Base-by-base conservation (phyloP, 1,140 invertebrate species). In the Vollenhovia emeryi region DNA sequence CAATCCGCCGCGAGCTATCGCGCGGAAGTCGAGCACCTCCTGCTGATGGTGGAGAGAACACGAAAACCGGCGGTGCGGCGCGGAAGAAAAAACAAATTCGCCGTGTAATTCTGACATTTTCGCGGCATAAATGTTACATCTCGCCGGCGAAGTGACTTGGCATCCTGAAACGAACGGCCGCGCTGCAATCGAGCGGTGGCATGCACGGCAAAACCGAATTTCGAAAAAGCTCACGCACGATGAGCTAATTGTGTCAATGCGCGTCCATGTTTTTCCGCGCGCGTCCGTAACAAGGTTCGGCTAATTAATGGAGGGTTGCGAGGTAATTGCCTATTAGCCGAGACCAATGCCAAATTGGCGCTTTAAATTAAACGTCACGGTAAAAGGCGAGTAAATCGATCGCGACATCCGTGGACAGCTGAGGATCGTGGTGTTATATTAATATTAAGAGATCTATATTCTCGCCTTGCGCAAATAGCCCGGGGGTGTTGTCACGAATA, bases 101-200 rank as follows among this genome's bases (percentile, higher is more conserved):
- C 74, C 59, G 21, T 13, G 82, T 85, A 88, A 87, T 79, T 88
- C 84, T 33, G 50, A 71, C 36, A 52, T 45, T 76, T 64, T 21
- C 80, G 27, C 80, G 66, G n/a, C 43, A 45, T 87, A 84, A 88
- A 88, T 87, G 64, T 78, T 48, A 87, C 50, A 76, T 87, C 48
- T 78, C 71, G 66, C 52, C 43, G 73, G 33, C 52, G 36, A 85
- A 21, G 52, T 68, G 86, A 73, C 87, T 15, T n/a, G n/a, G 43
- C 50, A 36, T 80, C 48, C 66, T 50, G 33, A n/a, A 1, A 11
- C 21, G 66, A 87, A 84, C 50, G 33, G 64, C 68, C 50, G 24
- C 5, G 40, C 43, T 30, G 76, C 76, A 69, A 80, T 80, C 64
- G 78, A 71, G 64, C 24, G 78, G n/a, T 33, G 64, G 71, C 48